Evolutionary conservation across 2,797 vertebrate genomes (phyloP).

Genomic region (Danio kyathit): DNA sequence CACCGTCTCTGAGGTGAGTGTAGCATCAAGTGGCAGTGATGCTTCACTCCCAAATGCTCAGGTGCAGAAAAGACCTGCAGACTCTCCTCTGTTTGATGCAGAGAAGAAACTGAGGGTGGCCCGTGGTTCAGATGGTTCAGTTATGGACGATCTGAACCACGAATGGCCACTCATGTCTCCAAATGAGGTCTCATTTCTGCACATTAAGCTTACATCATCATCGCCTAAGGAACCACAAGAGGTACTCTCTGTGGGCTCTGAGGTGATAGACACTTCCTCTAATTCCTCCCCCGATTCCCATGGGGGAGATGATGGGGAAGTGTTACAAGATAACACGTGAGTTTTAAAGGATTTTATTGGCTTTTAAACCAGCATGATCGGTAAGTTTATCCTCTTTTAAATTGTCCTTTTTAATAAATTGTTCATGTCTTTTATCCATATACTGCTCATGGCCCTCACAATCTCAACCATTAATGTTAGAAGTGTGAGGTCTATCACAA

Average conservation of each 20-base stretch:
- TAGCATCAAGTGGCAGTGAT: background rate
- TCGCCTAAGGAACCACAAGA: background rate
- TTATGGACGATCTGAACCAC: too few species aligned
- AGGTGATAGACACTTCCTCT: accelerated
- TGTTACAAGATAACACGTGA: background rate
- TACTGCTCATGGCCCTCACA: slow-evolving; percentile 29
- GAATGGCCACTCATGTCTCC: background rate
- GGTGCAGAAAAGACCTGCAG: background rate
- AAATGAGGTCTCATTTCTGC: background rate
- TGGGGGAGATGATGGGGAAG: background rate
- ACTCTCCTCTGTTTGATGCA: background rate
- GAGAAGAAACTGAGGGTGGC: background rate
- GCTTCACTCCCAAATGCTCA: background rate
- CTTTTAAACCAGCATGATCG: too few species aligned
- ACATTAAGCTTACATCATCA: background rate
- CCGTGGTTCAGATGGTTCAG: too few species aligned
- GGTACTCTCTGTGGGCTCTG: accelerated
- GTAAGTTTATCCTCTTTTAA: background rate
- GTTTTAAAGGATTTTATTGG: background rate
- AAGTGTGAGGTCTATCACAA: background rate
- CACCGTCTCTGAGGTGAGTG: background rate
- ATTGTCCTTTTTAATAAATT: too few species aligned
- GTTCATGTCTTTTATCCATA: background rate
- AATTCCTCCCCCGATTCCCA: too few species aligned
- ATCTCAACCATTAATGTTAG: slow-evolving; percentile 12